Evolutionary conservation across 1,140 invertebrate species (phyloP), one percentile per base, ranked within the genome.

Genomic region (Eubasilissa regina): DNA sequence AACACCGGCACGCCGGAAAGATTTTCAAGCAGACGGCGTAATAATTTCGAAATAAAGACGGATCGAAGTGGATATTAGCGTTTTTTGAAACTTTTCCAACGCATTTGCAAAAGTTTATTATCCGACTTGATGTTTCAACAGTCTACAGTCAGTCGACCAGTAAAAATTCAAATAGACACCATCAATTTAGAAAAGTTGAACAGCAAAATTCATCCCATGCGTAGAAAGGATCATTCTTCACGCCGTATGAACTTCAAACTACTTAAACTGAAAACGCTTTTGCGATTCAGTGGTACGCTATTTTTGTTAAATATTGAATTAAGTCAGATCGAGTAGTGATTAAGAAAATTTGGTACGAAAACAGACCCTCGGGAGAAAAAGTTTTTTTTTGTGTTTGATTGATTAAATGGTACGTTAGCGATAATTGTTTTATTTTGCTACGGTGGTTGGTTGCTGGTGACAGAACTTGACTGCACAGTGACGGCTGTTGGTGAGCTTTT

Each of bases 51-150:
- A 73, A 55, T 73, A 73, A 73, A 21, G 47, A 73, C 68, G 12
- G 19, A 73, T 73, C 68, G 68, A 73, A 72, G 48, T 53, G 48
- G 19, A 17, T 25, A 55, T 73, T 55, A 53, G 68, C 25, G 44
- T 25, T 76, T 76, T 76, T 75, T 75, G 55, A 75, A 60, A 44
- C 51, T 17, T 35, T 75, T 75, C 73, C 73, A 75, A 60, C 73
- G 55, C 55, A 58, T 60, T 60, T 60, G 73, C 55, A 75, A 75
- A 53, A 75, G 72, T 75, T 56, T 75, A 75, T 75, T 75, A 56
- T 75, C 45, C 10, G 21, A 48, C n/a, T 70, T 70, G 66, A 70
- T 70, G 45, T 70, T 70, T 70, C 15, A 47, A 21, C 43, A 13
- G 17, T 70, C 15, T 19, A 47, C 45, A 47, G 43, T 47, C 43